Conservation (phyloP, 2,888 invertebrate genomes). For the Eurois occulta region DNA sequence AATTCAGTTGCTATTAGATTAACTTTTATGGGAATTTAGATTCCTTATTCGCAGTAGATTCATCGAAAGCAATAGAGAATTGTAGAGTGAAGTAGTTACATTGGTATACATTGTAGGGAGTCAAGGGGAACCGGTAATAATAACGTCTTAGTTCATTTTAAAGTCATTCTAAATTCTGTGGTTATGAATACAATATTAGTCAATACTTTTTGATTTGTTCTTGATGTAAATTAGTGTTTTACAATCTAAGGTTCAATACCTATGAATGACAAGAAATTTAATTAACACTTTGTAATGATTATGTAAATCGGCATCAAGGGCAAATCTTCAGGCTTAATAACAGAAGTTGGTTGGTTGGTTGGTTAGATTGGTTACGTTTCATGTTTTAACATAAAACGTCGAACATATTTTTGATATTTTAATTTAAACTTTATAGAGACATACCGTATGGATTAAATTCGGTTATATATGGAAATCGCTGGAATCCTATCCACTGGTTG, state of each 20-base stretch:
- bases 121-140: constrained; percentile 52
- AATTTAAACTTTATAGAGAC: constrained; percentile 47
- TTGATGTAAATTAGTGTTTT: not conserved
- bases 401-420: constrained; percentile 23
- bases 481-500: constrained; percentile 79
- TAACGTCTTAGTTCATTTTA: constrained; percentile 29
- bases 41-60: constrained; percentile 62
- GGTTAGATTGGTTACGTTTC: too few relatives aligned
- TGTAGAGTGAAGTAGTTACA: constrained; percentile 37
- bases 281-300: not conserved
- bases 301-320: not conserved
- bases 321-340: not conserved
- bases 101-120: constrained; percentile 41
- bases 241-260: not conserved
- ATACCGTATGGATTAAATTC: constrained; percentile 56
- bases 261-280: not conserved
- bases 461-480: constrained; percentile 78
- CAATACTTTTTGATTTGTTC: constrained; percentile 30
- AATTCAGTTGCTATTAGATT: constrained; percentile 79
- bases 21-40: constrained; percentile 72
- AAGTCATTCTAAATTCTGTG: constrained; percentile 23
- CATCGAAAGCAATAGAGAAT: constrained; percentile 45
- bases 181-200: constrained; percentile 17
- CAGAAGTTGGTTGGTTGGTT: not conserved
- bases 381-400: not conserved